Evolutionary conservation across 2,113 vertebrate genomes (phyloP).

Genomic region (Anolis carolinensis): DNA sequence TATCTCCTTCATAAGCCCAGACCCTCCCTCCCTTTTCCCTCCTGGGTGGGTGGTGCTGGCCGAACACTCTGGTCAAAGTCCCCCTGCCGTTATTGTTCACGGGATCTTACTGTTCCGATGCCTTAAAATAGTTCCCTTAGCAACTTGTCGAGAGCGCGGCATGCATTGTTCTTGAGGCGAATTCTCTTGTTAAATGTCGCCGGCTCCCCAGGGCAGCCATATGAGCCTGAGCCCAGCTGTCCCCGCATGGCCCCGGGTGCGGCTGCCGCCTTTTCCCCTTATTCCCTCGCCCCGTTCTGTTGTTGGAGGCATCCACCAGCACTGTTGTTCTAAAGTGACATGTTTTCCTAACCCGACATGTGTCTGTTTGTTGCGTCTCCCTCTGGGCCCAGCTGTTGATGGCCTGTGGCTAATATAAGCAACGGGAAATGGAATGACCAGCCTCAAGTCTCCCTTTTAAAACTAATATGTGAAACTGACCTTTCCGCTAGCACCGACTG

Average conservation of each 20-base stretch:
- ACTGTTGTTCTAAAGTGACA: background rate
- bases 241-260: background rate
- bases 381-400: slow-evolving; percentile 14
- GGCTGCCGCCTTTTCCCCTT: background rate
- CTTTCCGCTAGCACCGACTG: background rate
- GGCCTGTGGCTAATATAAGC: background rate
- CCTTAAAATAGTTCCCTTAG: slow-evolving; percentile 40
- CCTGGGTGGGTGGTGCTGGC: background rate
- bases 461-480: background rate
- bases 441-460: background rate
- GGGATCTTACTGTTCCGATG: background rate
- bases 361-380: background rate
- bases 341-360: slow-evolving; percentile 9
- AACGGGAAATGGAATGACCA: background rate
- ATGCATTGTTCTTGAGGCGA: slow-evolving; percentile 7
- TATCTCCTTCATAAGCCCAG: background rate
- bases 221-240: background rate
- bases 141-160: background rate
- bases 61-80: background rate
- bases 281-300: background rate
- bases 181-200: background rate
- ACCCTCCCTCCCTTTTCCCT: background rate
- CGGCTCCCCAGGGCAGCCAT: background rate
- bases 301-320: background rate
- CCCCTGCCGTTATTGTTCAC: background rate